Evolutionary conservation across 2,888 invertebrate genomes (phyloP).

Genomic region (Pelosia muscerda): DNA sequence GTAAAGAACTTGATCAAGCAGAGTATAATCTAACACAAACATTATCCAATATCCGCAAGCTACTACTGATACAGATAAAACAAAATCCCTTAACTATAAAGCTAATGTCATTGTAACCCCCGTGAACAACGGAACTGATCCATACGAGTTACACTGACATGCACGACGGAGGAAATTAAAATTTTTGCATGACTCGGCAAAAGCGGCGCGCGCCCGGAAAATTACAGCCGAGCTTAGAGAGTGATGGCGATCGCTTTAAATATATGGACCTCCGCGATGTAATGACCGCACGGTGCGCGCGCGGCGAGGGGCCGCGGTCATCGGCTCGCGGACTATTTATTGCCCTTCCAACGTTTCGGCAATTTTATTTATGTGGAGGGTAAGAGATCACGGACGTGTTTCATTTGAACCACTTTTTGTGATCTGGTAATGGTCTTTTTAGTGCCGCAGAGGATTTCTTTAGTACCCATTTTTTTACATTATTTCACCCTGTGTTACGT

Average conservation of each 20-base stretch:
- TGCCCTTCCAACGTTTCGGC: constrained; percentile 31
- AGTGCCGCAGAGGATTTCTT: constrained; percentile 7
- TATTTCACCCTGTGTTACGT: constrained; percentile 2
- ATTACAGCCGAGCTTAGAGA: constrained; percentile 41
- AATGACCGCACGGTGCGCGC: constrained; percentile 30
- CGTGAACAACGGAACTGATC: not conserved
- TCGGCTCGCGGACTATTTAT: constrained; percentile 40
- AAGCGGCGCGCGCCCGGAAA: constrained; percentile 29
- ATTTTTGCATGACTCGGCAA: constrained; percentile 48
- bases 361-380: constrained; percentile 33
- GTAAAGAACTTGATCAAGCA: too few species aligned
- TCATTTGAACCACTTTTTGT: not conserved
- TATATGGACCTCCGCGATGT: constrained; percentile 35
- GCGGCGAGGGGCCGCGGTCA: constrained; percentile 35
- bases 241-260: constrained; percentile 25
- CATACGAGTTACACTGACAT: not conserved
- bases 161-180: constrained; percentile 47
- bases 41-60: not conserved
- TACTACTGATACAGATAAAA: not conserved
- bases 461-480: constrained; percentile 1
- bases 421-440: constrained; percentile 10
- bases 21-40: not conserved
- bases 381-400: constrained; percentile 19
- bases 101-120: not conserved
- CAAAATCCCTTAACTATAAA: not conserved